A percentile compares a stretch with the other conserved stretches of the same genome.
phyloP scores from a whole-genome alignment of 2,888 invertebrate genomes.

The Harpagoxenus sublaevis region DNA sequence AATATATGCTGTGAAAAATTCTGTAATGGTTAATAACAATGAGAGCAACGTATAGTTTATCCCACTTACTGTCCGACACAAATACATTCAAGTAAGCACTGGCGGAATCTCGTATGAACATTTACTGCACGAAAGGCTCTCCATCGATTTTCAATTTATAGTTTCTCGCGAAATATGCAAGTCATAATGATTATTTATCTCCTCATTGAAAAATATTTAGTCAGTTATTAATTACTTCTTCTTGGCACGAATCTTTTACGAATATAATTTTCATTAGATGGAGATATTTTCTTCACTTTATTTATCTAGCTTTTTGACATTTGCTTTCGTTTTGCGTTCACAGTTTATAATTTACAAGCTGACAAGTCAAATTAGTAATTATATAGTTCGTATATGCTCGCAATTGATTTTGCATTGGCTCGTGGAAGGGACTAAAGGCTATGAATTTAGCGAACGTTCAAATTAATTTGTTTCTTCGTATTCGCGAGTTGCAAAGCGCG shows the following conservation, averaged over 20 bases:
- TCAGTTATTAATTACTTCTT: no score
- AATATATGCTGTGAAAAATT: background rate
- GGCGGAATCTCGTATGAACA: background rate
- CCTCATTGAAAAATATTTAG: no score
- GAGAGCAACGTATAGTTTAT: background rate
- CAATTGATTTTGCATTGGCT: background rate
- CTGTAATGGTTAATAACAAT: background rate
- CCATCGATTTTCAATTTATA: no score
- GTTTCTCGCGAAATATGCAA: no score
- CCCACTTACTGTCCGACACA: background rate
- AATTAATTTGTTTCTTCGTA: background rate
- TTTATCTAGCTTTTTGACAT: background rate
- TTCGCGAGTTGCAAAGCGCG: background rate
- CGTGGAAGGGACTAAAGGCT: background rate
- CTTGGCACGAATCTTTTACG: no score
- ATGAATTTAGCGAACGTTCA: conserved; percentile 3
- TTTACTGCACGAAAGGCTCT: background rate
- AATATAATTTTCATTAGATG: background rate
- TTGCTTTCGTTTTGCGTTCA: background rate
- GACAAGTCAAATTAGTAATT: conserved; percentile 2
- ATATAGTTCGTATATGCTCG: background rate
- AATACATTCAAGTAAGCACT: background rate
- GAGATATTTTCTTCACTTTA: background rate
- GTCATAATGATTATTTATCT: no score
- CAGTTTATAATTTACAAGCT: background rate